A percentile compares a stretch with the other conserved stretches of the same genome.
These are phyloP conservation scores for Planiliza haematocheilus DNA, from an alignment of 2,113 vertebrate species.

Conservation along the genomic window DNA sequence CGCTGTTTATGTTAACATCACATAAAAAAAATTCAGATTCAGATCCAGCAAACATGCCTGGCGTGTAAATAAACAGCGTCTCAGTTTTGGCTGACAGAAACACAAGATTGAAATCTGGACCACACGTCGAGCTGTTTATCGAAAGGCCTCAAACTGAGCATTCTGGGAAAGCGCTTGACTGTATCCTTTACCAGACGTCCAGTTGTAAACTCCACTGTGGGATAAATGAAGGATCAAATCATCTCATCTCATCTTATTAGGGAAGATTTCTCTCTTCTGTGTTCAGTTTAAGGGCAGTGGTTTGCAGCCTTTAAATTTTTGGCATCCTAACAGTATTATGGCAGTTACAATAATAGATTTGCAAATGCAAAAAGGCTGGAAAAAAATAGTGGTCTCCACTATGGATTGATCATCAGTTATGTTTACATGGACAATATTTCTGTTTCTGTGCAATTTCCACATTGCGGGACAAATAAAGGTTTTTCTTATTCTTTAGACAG, in stretches of 20 bases:
- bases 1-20: slow-evolving; percentile 19
- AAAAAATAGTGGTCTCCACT: neutral
- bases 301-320: neutral
- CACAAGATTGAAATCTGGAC: slow-evolving; percentile 38
- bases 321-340: slow-evolving; percentile 1
- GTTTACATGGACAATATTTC: too few species aligned
- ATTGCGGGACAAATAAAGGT: too few species aligned
- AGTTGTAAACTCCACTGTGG: slow-evolving; percentile 47
- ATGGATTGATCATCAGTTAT: neutral
- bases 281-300: slow-evolving; percentile 13
- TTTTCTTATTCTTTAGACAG: too few species aligned
- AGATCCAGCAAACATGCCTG: slow-evolving; percentile 20
- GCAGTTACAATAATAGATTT: neutral
- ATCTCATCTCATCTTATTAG: slow-evolving; percentile 17
- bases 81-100: slow-evolving; percentile 22
- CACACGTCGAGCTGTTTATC: slow-evolving; percentile 49
- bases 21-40: slow-evolving; percentile 26
- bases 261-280: slow-evolving; percentile 19
- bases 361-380: too few species aligned
- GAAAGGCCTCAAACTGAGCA: slow-evolving; percentile 50
- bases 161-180: slow-evolving; percentile 65
- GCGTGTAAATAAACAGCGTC: slow-evolving; percentile 42
- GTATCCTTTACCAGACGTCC: slow-evolving; percentile 51
- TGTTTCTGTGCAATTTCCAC: too few species aligned
- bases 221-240: too few species aligned